phyloP scores from a whole-genome alignment of 2,888 invertebrate species.

The Lasius fuliginosus region DNA sequence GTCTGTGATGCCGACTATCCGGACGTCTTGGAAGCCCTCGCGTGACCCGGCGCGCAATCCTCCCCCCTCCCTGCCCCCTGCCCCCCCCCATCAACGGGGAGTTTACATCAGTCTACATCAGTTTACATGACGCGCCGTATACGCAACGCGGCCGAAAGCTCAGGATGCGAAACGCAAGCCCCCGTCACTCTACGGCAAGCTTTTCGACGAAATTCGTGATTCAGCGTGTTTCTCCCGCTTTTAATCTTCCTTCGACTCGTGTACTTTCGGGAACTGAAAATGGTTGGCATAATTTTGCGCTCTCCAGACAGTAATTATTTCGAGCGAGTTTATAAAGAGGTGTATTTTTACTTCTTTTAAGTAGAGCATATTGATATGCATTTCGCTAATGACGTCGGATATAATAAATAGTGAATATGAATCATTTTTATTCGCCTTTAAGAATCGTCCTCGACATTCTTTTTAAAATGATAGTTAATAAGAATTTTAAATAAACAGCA shows the following conservation, averaged over 20 bases:
- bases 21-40: slow-evolving; percentile 69
- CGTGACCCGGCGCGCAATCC: slow-evolving; percentile 70
- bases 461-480: neutral
- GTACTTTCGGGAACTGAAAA: neutral
- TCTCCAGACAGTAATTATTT: neutral
- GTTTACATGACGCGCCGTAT: slow-evolving; percentile 68
- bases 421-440: neutral
- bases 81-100: neutral
- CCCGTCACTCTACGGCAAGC: slow-evolving; percentile 56
- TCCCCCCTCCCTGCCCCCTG: slow-evolving; percentile 10
- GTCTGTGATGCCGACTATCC: slow-evolving; percentile 58
- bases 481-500: neutral
- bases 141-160: slow-evolving; percentile 34
- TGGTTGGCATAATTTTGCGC: neutral
- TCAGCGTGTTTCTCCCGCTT: slow-evolving; percentile 52
- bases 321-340: neutral
- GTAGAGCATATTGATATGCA: neutral
- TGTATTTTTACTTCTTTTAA: neutral
- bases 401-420: neutral
- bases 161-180: slow-evolving; percentile 12
- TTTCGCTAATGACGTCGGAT: neutral
- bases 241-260: slow-evolving; percentile 15
- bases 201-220: slow-evolving; percentile 55
- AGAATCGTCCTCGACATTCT: neutral
- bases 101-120: slow-evolving; percentile 72